A percentile compares a stretch with the other conserved stretches of the same genome.
Conservation (phyloP, 1,140 invertebrate species). For the Ips typographus region DNA sequence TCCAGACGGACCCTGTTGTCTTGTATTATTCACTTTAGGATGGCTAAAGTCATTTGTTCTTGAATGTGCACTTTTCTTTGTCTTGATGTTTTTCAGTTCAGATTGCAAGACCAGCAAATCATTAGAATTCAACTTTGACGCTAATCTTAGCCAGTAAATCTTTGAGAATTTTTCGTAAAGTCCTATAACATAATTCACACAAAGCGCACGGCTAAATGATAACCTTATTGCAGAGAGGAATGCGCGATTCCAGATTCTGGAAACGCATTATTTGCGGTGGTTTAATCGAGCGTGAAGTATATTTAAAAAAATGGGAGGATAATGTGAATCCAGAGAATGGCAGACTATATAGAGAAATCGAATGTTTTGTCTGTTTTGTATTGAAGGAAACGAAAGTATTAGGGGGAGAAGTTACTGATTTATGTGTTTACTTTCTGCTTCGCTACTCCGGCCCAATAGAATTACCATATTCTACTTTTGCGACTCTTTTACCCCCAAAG, state of each 20-base stretch:
- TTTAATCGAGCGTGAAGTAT: conserved; percentile 25
- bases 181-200: conserved; percentile 19
- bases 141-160: neutral
- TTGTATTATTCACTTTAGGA: conserved; percentile 34
- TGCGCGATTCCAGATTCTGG: conserved; percentile 23
- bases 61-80: neutral
- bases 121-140: neutral
- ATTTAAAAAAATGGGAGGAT: conserved; percentile 25
- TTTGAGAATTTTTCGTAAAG: conserved; percentile 15
- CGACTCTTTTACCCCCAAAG: too few relatives aligned
- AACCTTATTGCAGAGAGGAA: conserved; percentile 22
- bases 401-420: too few relatives aligned
- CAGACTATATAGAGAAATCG: too few relatives aligned
- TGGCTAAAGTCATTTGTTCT: conserved; percentile 22
- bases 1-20: conserved; percentile 31
- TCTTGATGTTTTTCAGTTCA: neutral
- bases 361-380: too few relatives aligned
- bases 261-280: conserved; percentile 29
- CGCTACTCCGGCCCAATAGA: too few relatives aligned
- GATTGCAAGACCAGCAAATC: too few relatives aligned
- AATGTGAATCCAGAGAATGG: conserved; percentile 7
- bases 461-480: too few relatives aligned
- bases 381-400: too few relatives aligned
- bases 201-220: conserved; percentile 23
- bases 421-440: too few relatives aligned